A percentile compares a stretch with the other conserved stretches of the same genome.
Evolutionary conservation across 2,797 vertebrate species (phyloP).

Genomic region (Odontamblyopus rebecca): DNA sequence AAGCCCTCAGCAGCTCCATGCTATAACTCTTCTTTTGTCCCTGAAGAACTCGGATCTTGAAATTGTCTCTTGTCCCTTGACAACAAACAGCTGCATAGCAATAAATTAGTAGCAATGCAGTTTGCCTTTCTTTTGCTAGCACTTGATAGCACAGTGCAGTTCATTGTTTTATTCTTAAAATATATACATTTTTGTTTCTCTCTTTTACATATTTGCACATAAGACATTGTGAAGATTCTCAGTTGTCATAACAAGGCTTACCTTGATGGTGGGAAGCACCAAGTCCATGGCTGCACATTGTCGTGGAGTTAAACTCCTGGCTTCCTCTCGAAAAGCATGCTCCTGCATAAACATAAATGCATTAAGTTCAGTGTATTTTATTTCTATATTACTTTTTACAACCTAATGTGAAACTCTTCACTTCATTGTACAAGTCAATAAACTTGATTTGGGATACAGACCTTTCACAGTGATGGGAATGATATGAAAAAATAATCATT

Average conservation of each 20-base stretch:
- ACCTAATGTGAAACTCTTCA: background rate
- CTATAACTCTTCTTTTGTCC: constrained; percentile 47
- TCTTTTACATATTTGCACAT: background rate
- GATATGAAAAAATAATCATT: constrained; percentile 11
- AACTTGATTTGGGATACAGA: background rate
- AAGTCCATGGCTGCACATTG: constrained; percentile 95
- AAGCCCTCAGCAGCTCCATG: constrained; percentile 36
- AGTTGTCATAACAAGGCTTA: constrained; percentile 53
- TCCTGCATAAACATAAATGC: constrained; percentile 76
- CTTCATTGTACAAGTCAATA: background rate
- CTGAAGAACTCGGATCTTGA: constrained; percentile 31
- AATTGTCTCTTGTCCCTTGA: constrained; percentile 35
- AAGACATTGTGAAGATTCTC: background rate
- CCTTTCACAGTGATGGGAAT: background rate
- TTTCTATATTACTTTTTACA: background rate
- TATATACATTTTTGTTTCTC: constrained; percentile 6
- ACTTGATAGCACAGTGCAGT: constrained; percentile 1
- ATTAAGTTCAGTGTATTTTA: background rate
- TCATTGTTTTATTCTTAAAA: constrained; percentile 8
- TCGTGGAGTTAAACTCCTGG: constrained; percentile 87
- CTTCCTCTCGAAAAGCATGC: constrained; percentile 91
- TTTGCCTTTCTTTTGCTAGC: constrained; percentile 11
- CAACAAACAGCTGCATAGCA: constrained; percentile 24
- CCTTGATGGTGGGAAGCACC: constrained; percentile 95
- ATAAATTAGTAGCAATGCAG: constrained; percentile 21